These are phyloP conservation scores for Sminthurinus aureus DNA, from an alignment of 2,888 invertebrate species.

Conservation along the genomic window DNA sequence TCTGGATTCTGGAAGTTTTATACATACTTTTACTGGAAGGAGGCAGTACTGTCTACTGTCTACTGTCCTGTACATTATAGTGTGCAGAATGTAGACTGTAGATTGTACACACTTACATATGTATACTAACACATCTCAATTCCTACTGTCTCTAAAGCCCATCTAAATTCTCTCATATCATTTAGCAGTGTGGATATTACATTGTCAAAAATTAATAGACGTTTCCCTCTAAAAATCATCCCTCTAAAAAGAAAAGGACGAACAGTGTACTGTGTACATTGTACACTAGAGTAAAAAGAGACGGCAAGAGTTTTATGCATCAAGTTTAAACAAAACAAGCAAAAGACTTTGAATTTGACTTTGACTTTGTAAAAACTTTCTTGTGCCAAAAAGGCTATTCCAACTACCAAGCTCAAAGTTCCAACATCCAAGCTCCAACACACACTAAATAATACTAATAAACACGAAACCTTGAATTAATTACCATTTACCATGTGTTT, in stretches of 20 bases:
- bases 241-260: neutral
- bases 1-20: too few species aligned
- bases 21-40: neutral
- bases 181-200: conserved; percentile 8
- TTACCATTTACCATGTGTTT: conserved; percentile 17
- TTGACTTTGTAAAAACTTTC: too few species aligned
- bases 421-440: neutral
- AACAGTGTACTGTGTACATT: too few species aligned
- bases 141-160: neutral
- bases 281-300: too few species aligned
- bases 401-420: neutral
- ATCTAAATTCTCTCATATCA: neutral
- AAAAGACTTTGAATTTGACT: neutral
- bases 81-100: too few species aligned
- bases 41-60: too few species aligned
- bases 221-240: neutral
- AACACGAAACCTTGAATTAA: neutral
- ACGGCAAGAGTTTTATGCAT: neutral
- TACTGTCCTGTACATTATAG: neutral
- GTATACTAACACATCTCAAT: neutral
- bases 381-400: neutral
- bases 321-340: neutral
- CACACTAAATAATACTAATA: conserved; percentile 1
- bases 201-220: conserved; percentile 29
- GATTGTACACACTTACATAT: too few species aligned